Evolutionary conservation across 2,797 vertebrate genomes (phyloP).

Genomic region (Pseudochirops corinnae): DNA sequence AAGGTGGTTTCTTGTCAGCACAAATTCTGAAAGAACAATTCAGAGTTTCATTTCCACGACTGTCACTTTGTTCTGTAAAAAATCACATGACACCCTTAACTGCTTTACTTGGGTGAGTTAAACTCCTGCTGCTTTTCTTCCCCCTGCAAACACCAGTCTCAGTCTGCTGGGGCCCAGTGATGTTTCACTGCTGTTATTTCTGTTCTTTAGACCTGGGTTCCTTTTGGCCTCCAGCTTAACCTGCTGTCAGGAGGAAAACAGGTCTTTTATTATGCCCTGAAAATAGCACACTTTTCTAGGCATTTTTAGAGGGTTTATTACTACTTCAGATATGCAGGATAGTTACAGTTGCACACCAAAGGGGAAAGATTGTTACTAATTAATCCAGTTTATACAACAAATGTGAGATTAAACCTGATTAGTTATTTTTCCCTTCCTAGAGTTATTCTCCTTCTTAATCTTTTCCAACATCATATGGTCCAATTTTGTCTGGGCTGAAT

Average conservation of each 20-base stretch:
- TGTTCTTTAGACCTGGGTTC: neutral
- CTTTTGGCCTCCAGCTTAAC: neutral
- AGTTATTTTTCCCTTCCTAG: neutral
- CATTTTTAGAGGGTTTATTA: neutral
- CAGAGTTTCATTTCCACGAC: neutral
- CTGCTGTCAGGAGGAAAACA: neutral
- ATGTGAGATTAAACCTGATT: neutral
- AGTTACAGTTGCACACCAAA: neutral
- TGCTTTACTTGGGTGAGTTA: neutral
- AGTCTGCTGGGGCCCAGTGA: neutral
- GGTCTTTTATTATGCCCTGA: neutral
- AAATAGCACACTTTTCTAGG: neutral
- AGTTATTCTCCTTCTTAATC: too few relatives aligned
- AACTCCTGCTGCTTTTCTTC: neutral
- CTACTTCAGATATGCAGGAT: neutral
- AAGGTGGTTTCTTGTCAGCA: neutral
- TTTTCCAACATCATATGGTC: too few relatives aligned
- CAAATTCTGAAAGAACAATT: neutral
- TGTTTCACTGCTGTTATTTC: neutral
- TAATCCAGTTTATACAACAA: neutral
- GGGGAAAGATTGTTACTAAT: neutral
- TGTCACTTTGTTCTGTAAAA: neutral
- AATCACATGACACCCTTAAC: neutral
- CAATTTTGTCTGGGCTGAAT: too few relatives aligned
- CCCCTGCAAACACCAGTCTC: neutral